Base-by-base conservation (phyloP, 2,797 vertebrate species). In the Argyrosomus regius region DNA sequence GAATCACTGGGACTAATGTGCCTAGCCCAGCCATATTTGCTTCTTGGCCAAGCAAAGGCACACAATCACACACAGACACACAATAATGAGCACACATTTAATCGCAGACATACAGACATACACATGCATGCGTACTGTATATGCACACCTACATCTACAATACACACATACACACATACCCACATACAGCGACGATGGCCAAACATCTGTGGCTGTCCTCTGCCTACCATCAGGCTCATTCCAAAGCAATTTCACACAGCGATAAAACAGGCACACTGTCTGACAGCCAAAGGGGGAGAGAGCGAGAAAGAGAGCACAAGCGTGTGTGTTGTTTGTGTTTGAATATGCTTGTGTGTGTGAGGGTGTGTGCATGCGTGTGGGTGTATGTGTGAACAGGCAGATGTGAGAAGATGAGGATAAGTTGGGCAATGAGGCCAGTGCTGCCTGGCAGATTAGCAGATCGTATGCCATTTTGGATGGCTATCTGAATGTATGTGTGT, bases 131-230 rank as follows among this genome's bases (percentile, higher is more conserved):
- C 35, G 35, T 14, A 45, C 43, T 14, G 43, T 45, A 45, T 58
- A 59, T 53, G 48, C 75, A 73, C 87, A 79, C 35, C 35, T 35
- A 35, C 72, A 67, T 71, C 81, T 66, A 73, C 58, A 82, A 48
- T 61, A 76, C 68, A 87, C 71, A 80, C 77, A 48, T 61, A 76
- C 68, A 87, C 71, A 80, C 77, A 68, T 17, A 61, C 72, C 68
- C 81, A 78, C 82, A 63, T 75, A 77, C 41, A 75, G 85, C 78
- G 39, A 71, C 82, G 54, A 48, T 46, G 67, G 93, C 90, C 92
- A 94, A 92, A 94, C 93, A 94, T 94, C 94, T 93, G 93, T 91
- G 92, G 89, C 90, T 90, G 87, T 94, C 89, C 92, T 94, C 89
- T 92, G 92, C 92, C 92, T 93, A 89, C 85, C 89, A 92, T 92